phyloP scores from a whole-genome alignment of 64 coral and sea anemone species.

The Stichodactyla mertensii region DNA sequence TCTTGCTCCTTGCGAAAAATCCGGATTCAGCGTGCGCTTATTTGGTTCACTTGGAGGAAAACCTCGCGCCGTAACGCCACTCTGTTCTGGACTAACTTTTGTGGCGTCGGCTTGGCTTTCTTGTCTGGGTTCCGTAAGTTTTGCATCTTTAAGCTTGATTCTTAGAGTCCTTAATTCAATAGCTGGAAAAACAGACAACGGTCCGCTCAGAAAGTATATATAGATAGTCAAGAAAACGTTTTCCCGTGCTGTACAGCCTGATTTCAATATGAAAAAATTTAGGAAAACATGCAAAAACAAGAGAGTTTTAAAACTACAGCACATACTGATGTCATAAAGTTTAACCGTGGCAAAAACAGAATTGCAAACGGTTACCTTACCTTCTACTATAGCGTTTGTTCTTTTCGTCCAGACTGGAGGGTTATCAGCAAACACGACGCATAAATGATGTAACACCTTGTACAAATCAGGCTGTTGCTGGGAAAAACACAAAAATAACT shows the following conservation, averaged over 20 bases:
- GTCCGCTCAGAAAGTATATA: not conserved
- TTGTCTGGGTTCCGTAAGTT: not conserved
- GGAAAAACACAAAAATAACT: not conserved
- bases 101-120: not conserved
- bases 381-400: not conserved
- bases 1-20: not conserved
- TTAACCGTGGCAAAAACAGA: no score
- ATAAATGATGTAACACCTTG: not conserved
- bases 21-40: not conserved
- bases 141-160: not conserved
- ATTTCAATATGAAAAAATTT: no score
- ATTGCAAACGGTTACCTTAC: not conserved
- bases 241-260: no score
- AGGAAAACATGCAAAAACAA: no score
- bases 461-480: constrained; percentile 1
- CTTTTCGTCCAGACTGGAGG: constrained; percentile 9
- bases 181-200: not conserved
- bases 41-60: not conserved
- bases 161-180: not conserved
- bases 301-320: no score
- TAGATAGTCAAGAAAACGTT: no score
- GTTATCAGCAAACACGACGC: not conserved
- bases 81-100: not conserved
- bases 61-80: not conserved
- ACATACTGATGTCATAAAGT: no score